phyloP scores from a whole-genome alignment of 2,797 vertebrate species.

The Parauchenoglanis ngamensis region DNA sequence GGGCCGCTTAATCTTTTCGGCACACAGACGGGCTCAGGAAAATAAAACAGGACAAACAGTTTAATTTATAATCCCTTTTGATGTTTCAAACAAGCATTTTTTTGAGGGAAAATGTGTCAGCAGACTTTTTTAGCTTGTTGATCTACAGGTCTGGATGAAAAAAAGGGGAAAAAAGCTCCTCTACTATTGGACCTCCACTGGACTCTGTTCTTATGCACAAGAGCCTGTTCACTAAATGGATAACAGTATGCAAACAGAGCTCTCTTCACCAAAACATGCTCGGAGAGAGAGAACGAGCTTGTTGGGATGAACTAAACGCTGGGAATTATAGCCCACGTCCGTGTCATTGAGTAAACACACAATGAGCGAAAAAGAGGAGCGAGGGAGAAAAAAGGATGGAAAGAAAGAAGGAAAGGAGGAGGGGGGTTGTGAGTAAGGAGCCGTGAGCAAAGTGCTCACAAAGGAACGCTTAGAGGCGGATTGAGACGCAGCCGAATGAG shows the following conservation, averaged over 20 bases:
- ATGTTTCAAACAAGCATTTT: constrained; percentile 7
- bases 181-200: constrained; percentile 33
- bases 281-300: constrained; percentile 64
- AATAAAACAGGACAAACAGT: background rate
- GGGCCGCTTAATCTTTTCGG: constrained; percentile 27
- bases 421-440: constrained; percentile 80
- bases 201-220: constrained; percentile 38
- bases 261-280: constrained; percentile 69
- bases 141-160: constrained; percentile 1
- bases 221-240: constrained; percentile 62
- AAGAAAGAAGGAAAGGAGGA: constrained; percentile 62
- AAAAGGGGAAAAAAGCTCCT: constrained; percentile 9
- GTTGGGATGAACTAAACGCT: constrained; percentile 81
- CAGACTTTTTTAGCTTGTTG: constrained; percentile 21
- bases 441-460: constrained; percentile 84
- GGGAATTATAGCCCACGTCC: constrained; percentile 77
- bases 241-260: constrained; percentile 67
- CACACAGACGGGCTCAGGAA: background rate
- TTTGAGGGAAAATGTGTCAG: background rate
- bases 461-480: constrained; percentile 85
- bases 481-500: constrained; percentile 84
- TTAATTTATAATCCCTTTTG: constrained; percentile 10
- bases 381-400: constrained; percentile 70
- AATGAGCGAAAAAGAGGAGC: constrained; percentile 79
- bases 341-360: constrained; percentile 84